Evolutionary conservation across 64 coral and sea anemone species (phyloP), one percentile per base, ranked within the genome.

Genomic region (Platygyra sinensis): DNA sequence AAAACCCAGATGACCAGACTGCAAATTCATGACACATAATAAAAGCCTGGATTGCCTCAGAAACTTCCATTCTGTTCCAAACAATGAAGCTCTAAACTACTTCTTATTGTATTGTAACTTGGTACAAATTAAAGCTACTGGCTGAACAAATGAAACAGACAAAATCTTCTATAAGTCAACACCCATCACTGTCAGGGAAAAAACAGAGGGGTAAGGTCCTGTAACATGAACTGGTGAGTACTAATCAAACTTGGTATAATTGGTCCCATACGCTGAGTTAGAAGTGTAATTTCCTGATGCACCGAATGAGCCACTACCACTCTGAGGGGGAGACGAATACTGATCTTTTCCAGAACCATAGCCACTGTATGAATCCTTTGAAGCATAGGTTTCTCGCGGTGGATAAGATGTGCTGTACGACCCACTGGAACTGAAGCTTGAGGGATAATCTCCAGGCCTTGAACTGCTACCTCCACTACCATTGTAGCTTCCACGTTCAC

Each of bases 221-320:
- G 15, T 57, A 14, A 57, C 54, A 57, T 57, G 54, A 57, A 57
- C 54, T 77, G 75, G 19, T 52, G 11, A 39, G 25, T 52, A n/a
- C 67, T 94, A 97, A 77, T 97, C 95, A 97, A 97, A 97, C 83
- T 97, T 97, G 62, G 87, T 97, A 76, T 97, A 97, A 17, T 91
- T 91, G 52, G 95, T 76, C 28, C 95, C 95, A 88, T 92, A 87
- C 4, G 92, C 87, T 60, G 84, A 79, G 73, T 86, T 92, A 32
- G 90, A 90, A 14, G 78, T 91, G 36, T 91, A 91, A 72, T 32
- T 76, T 39, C 49, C 54, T 72, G 81, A 20, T 24, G 87, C 54
- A 60, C 82, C 63, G 39, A 81, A 89, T 84, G 92, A 77, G 49
- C 67, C 60, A 30, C 86, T 72, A 75, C 82, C 76, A 52, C 69